Evolutionary conservation across 2,113 vertebrate species (phyloP).

Genomic region (Charina bottae): DNA sequence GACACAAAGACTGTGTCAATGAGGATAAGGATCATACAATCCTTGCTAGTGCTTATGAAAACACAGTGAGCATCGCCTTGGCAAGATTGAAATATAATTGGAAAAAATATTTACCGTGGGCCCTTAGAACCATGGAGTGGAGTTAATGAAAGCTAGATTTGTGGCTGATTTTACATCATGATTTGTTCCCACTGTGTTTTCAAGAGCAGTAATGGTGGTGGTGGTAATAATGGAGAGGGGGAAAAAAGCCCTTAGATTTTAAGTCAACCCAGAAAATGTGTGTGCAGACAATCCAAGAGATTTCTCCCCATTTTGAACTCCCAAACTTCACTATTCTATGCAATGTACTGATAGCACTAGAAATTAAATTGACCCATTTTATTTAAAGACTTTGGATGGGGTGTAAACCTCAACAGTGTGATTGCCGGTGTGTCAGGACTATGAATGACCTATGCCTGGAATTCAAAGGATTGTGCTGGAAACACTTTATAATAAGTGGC

Average conservation of each 20-base stretch:
- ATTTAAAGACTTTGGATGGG: constrained; percentile 61
- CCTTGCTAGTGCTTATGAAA: background rate
- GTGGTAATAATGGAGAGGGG: background rate
- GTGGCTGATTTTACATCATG: constrained; percentile 12
- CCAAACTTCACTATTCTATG: constrained; percentile 50
- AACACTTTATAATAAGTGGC: constrained; percentile 68
- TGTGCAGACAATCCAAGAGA: constrained; percentile 47
- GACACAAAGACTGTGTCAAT: constrained; percentile 23
- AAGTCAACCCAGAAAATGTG: constrained; percentile 46
- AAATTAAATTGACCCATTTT: constrained; percentile 71
- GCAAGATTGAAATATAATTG: constrained; percentile 31
- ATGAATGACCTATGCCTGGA: constrained; percentile 57
- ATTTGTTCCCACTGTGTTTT: constrained; percentile 34
- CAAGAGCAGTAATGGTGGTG: constrained; percentile 3
- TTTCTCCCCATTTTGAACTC: constrained; percentile 36
- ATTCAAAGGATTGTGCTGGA: constrained; percentile 62
- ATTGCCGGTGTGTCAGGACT: constrained; percentile 65
- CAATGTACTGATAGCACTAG: constrained; percentile 49
- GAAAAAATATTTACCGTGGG: constrained; percentile 19
- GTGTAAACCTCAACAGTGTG: constrained; percentile 65
- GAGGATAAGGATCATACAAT: constrained; percentile 11
- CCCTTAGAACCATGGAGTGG: background rate
- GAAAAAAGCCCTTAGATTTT: constrained; percentile 5
- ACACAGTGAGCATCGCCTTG: background rate
- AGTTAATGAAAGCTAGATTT: background rate